phyloP scores from a whole-genome alignment of 2,888 invertebrate species.

The Dyspetes luteomarginatus region DNA sequence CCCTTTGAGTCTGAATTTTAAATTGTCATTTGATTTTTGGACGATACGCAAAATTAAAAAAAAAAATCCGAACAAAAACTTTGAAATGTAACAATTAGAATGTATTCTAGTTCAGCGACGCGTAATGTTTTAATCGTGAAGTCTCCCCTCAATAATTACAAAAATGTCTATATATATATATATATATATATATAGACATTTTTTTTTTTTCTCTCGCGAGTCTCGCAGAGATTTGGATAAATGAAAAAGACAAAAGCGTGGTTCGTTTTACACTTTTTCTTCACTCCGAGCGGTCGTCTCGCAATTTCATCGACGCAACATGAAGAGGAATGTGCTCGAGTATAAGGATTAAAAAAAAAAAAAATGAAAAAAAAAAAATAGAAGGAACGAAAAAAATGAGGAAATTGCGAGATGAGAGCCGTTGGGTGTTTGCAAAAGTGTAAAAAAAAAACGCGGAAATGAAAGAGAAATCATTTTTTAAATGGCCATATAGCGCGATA shows the following conservation, averaged over 20 bases:
- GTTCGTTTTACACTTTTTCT: constrained; percentile 39
- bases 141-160: constrained; percentile 11
- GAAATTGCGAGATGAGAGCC: constrained; percentile 46
- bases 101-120: too few species aligned
- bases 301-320: constrained; percentile 41
- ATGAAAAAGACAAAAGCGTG: constrained; percentile 32
- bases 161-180: neutral
- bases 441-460: neutral
- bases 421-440: neutral
- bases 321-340: neutral
- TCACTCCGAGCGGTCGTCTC: constrained; percentile 32
- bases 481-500: constrained; percentile 23
- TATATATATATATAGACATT: constrained; percentile 43
- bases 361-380: constrained; percentile 20
- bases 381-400: constrained; percentile 22
- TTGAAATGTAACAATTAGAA: too few species aligned
- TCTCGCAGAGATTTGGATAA: constrained; percentile 14
- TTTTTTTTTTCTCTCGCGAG: constrained; percentile 32
- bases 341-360: neutral
- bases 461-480: constrained; percentile 23
- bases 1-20: too few species aligned
- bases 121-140: neutral
- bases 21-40: neutral
- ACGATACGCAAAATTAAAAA: neutral
- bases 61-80: neutral